Evolutionary conservation across 1,140 invertebrate species (phyloP).

Genomic region (Galleria mellonella): DNA sequence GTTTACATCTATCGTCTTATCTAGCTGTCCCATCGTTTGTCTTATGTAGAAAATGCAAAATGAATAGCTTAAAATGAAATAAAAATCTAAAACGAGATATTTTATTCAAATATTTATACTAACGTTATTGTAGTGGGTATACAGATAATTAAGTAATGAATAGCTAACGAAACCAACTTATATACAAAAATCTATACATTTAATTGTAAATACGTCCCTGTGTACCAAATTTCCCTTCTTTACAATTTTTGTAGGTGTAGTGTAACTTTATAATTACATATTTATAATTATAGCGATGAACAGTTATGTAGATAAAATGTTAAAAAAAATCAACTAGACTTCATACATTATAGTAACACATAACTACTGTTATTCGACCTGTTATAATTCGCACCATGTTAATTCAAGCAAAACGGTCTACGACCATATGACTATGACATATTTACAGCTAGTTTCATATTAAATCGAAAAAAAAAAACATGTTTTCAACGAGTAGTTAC

Average conservation of each 20-base stretch:
- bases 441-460: too few relatives aligned
- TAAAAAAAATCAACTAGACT: too few relatives aligned
- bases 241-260: constrained; percentile 67
- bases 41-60: constrained; percentile 38
- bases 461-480: too few relatives aligned
- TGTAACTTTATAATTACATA: constrained; percentile 23
- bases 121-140: constrained; percentile 61
- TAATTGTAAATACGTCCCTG: constrained; percentile 63
- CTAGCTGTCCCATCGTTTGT: constrained; percentile 31
- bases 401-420: too few relatives aligned
- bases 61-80: constrained; percentile 46
- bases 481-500: too few relatives aligned
- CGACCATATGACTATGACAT: too few relatives aligned
- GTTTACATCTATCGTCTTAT: constrained; percentile 21
- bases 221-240: constrained; percentile 70
- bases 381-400: too few relatives aligned
- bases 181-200: constrained; percentile 66
- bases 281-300: constrained; percentile 8
- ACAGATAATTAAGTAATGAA: constrained; percentile 38
- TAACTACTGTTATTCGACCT: too few relatives aligned
- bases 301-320: too few relatives aligned
- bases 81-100: constrained; percentile 52
- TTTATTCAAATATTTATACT: constrained; percentile 72
- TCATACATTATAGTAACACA: too few relatives aligned
- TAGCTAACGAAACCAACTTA: constrained; percentile 58